A percentile compares a stretch with the other conserved stretches of the same genome.
phyloP scores from a whole-genome alignment of 53 echinoderm and acorn worm genomes.

The Crossaster papposus region DNA sequence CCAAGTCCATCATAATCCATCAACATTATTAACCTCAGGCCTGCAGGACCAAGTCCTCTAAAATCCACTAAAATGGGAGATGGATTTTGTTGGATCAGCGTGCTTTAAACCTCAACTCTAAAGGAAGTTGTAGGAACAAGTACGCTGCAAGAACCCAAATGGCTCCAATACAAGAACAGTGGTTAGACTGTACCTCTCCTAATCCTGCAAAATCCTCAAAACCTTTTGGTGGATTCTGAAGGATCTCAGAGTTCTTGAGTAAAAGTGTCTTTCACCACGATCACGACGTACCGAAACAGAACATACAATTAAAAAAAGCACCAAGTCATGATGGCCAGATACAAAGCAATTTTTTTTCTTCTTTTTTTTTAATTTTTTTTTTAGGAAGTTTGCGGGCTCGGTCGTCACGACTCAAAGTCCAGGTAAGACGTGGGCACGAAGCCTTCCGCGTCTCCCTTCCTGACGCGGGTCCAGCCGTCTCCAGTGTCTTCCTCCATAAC shows the following conservation, averaged over 20 bases:
- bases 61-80: too few relatives aligned
- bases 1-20: too few relatives aligned
- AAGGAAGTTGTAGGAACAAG: too few relatives aligned
- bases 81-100: too few relatives aligned
- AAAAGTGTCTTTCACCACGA: neutral
- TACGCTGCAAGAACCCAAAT: too few relatives aligned
- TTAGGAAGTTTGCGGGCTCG: neutral
- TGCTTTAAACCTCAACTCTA: too few relatives aligned
- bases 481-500: constrained; percentile 92
- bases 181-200: too few relatives aligned
- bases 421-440: constrained; percentile 97
- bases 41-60: too few relatives aligned
- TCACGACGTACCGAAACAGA: neutral
- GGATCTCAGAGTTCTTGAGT: neutral
- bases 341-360: neutral
- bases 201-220: neutral
- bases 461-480: constrained; percentile 95
- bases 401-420: constrained; percentile 46
- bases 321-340: neutral
- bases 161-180: too few relatives aligned
- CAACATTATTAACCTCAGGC: too few relatives aligned
- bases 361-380: too few relatives aligned
- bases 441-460: constrained; percentile 83
- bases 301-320: neutral
- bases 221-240: neutral